Evolutionary conservation across 2,797 vertebrate species (phyloP), one percentile per base, ranked within the genome.

Genomic region (Mus minutoides): DNA sequence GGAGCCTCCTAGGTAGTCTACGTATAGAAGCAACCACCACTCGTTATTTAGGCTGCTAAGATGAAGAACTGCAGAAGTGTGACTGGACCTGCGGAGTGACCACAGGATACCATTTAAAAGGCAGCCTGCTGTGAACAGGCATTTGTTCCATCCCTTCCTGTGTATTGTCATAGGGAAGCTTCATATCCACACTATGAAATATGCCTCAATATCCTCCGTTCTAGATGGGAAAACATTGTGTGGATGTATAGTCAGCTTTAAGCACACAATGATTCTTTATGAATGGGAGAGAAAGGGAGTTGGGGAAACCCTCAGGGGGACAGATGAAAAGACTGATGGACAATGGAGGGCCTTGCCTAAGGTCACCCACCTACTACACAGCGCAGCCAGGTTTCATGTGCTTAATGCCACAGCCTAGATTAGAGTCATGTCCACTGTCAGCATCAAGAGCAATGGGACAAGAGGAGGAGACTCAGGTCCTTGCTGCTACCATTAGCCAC

Each of bases 111-210:
- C 67, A 21, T n/a, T 8, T 31, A 11, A 3, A 24, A 21, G 73
- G 56, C 9, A 7, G 22, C 37, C 26, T 75, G 7, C 1, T 43
- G 0, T 0, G 2, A 7, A 22, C n/a, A 4, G n/a, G 29, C 4
- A 31, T 5, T 9, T 21, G 3, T 34, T 14, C 2, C 8, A 52
- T 12, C 40, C 43, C 0, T 58, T 62, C 29, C 16, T 2, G 4
- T 2, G 19, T 16, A 26, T 24, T 31, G 64, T 29, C 54, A 83
- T 24, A 4, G 7, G 26, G 34, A 86, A 40, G 19, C 19, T 29
- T 88, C 52, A 3, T 9, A 31, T 10, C 7, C 11, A 54, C 7
- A 10, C n/a, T 13, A 10, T 6, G 24, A 56, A 56, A 83, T 29
- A 43, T 1, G 17, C 31, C 79, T 79, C 34, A 5, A n/a, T 14